Evolutionary conservation across 2,797 vertebrate species (phyloP).

Genomic region (Xiphophorus birchmanni): DNA sequence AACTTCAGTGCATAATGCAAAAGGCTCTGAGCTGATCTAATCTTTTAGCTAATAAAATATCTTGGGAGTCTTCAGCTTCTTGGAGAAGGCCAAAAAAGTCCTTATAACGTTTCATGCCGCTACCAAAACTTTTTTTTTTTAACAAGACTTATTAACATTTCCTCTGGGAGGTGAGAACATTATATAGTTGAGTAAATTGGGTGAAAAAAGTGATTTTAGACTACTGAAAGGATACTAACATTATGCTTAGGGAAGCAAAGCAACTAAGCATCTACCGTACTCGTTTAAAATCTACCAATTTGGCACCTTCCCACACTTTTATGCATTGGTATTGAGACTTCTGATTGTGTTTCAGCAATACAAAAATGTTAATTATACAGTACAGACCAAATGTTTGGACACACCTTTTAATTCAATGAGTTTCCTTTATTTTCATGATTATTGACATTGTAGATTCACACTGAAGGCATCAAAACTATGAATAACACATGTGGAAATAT

Average conservation of each 20-base stretch:
- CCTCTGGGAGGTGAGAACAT: background rate
- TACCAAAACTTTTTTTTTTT: background rate
- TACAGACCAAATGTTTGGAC: no score
- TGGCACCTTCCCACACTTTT: background rate
- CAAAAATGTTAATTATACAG: background rate
- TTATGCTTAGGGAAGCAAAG: background rate
- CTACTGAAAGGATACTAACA: background rate
- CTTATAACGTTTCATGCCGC: background rate
- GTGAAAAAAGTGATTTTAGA: background rate
- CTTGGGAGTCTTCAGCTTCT: background rate
- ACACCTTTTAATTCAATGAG: no score
- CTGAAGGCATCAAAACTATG: no score
- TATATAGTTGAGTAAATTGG: background rate
- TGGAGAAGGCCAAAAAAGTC: background rate
- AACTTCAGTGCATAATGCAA: constrained; percentile 6
- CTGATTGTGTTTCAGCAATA: background rate
- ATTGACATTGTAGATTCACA: no score
- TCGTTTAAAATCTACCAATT: background rate
- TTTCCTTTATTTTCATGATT: no score
- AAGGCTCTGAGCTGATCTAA: background rate
- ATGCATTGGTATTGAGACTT: background rate
- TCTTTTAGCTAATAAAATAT: background rate
- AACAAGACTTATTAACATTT: background rate
- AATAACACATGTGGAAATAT: no score
- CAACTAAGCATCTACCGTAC: background rate